phyloP scores from a whole-genome alignment of 2,113 vertebrate species.

The Trinectes maculatus region DNA sequence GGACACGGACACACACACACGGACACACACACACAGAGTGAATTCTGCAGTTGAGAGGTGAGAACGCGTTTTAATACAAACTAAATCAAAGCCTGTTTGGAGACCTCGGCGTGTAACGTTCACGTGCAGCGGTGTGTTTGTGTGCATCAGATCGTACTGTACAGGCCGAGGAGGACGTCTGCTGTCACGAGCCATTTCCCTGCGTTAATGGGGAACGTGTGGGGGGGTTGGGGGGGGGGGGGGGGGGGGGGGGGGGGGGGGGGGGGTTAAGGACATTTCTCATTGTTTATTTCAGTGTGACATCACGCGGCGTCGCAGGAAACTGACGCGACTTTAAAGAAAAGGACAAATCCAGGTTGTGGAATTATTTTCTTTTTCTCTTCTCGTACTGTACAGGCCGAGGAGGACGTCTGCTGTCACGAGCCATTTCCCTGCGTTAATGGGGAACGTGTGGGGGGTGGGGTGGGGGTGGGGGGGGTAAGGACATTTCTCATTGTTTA shows the following conservation, averaged over 20 bases:
- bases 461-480: slow-evolving; percentile 29
- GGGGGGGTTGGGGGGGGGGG: slow-evolving; percentile 46
- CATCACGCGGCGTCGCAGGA: background rate
- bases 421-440: slow-evolving; percentile 73
- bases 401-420: slow-evolving; percentile 78
- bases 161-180: slow-evolving; percentile 73
- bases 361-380: background rate
- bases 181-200: slow-evolving; percentile 79
- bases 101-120: slow-evolving; percentile 52
- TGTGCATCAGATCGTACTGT: no score
- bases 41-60: slow-evolving; percentile 57
- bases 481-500: accelerated
- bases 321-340: background rate
- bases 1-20: slow-evolving; percentile 16
- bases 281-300: background rate
- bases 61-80: slow-evolving; percentile 53
- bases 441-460: slow-evolving; percentile 56
- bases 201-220: slow-evolving; percentile 62
- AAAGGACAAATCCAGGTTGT: background rate
- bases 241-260: no score
- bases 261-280: no score
- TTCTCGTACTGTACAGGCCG: no score
- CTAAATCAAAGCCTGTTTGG: slow-evolving; percentile 71
- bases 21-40: slow-evolving; percentile 2
- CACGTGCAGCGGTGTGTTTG: no score